Evolutionary conservation across 2,888 invertebrate species (phyloP), one percentile per base, ranked within the genome.

Genomic region (Pelosia muscerda): DNA sequence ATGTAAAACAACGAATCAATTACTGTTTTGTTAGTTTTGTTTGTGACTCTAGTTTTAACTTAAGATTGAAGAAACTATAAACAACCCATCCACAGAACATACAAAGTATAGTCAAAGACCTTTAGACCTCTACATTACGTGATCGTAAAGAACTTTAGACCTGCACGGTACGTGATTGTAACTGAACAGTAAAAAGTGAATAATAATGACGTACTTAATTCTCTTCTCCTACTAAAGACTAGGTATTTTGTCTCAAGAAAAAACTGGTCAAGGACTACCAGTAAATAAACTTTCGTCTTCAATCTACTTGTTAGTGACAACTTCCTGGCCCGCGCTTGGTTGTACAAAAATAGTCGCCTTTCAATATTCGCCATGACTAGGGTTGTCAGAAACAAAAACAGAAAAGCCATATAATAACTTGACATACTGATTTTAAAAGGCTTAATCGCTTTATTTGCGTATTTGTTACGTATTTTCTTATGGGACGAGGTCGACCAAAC

Each of bases 281-380:
- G 8, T 38, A 60, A 54, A 26, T 19, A 34, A 60, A 66, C 60
- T 60, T 66, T 66, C 53, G n/a, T 26, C 58, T 66, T 55, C 54
- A 34, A 34, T 25, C 15, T n/a, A 60, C 49, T 25, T 31, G 23
- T 22, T 15, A n/a, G 25, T 22, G 11, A 26, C 38, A 54, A 66
- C 38, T 66, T 60, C 65, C 65, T 55, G 34, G 25, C 34, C 25
- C 8, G 57, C 5, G 28, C 34, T 28, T 25, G 22, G 26, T 55
- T 66, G 34, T 60, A 42, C 53, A 60, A 38, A 55, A 55, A 66
- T 54, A 60, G 15, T 19, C 19, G 25, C 22, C 1, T 22, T 49
- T 26, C 61, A 61, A 26, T 42, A 49, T 19, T 6, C n/a, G 61
- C 10, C 13, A 25, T 9, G 25, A 59, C 4, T 49, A 49, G 49